phyloP scores from a whole-genome alignment of 2,888 invertebrate species.

The Caenorhabditis auriculariae region DNA sequence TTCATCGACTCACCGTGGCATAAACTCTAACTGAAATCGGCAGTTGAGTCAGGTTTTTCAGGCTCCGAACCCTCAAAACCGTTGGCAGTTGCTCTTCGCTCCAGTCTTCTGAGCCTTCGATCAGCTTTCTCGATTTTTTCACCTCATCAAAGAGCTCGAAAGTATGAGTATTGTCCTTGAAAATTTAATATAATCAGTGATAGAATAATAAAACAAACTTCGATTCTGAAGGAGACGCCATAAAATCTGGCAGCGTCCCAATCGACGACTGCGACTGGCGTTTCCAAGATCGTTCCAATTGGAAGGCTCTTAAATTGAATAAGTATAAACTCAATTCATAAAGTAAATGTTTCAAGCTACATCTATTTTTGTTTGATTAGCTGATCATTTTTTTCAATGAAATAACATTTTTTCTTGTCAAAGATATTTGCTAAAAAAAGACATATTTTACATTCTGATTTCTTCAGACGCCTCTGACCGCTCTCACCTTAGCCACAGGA shows the following conservation, averaged over 20 bases:
- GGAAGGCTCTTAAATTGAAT: conserved; percentile 18
- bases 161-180: too few species aligned
- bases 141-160: too few species aligned
- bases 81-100: conserved; percentile 14
- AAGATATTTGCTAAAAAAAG: not conserved
- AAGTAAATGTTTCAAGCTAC: not conserved
- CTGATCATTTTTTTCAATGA: too few species aligned
- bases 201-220: conserved; percentile 18
- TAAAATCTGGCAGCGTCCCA: conserved; percentile 53
- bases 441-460: not conserved
- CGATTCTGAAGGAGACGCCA: conserved; percentile 41
- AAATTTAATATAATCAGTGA: not conserved
- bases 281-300: conserved; percentile 43
- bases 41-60: conserved; percentile 6
- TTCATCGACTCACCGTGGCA: conserved; percentile 26
- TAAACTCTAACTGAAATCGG: conserved; percentile 25
- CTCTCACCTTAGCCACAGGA: conserved; percentile 30
- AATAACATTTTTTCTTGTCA: too few species aligned
- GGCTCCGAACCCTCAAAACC: conserved; percentile 10
- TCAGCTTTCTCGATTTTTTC: conserved; percentile 4
- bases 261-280: conserved; percentile 55
- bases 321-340: not conserved
- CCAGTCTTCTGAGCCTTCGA: conserved; percentile 29
- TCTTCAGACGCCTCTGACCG: too few species aligned
- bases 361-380: too few species aligned